These are phyloP conservation scores for Dryobota labecula DNA, from an alignment of 2,888 invertebrate species.

Conservation along the genomic window DNA sequence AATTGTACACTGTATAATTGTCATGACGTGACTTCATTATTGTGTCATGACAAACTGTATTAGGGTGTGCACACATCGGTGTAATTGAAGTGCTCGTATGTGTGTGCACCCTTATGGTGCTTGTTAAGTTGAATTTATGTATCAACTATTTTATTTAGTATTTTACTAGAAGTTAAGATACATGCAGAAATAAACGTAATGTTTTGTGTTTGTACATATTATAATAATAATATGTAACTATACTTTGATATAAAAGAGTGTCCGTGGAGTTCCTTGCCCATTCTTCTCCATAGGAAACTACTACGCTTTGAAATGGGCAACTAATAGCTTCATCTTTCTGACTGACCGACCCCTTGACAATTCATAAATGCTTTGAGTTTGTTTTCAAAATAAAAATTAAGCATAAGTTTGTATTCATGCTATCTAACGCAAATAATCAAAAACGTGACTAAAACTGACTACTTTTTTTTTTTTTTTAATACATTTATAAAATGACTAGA, in stretches of 20 bases:
- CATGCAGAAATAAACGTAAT: slow-evolving; percentile 20
- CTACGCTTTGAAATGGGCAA: too few relatives aligned
- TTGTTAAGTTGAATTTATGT: slow-evolving; percentile 9
- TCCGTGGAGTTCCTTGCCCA: too few relatives aligned
- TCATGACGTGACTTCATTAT: slow-evolving; percentile 23
- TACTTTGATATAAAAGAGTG: too few relatives aligned
- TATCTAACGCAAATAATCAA: background rate
- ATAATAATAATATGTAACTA: too few relatives aligned
- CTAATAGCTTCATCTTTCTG: too few relatives aligned
- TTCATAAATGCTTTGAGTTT: too few relatives aligned
- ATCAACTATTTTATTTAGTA: slow-evolving; percentile 11
- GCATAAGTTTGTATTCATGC: background rate
- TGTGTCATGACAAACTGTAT: slow-evolving; percentile 13
- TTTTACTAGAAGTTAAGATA: slow-evolving; percentile 4
- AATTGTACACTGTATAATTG: slow-evolving; percentile 14
- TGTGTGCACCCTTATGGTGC: slow-evolving; percentile 30
- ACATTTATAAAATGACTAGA: too few relatives aligned
- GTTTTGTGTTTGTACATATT: too few relatives aligned
- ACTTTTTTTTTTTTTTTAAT: too few relatives aligned
- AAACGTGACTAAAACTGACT: too few relatives aligned
- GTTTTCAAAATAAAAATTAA: background rate
- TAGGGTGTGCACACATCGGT: slow-evolving; percentile 13
- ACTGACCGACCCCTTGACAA: too few relatives aligned
- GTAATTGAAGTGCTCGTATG: background rate
- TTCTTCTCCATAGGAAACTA: too few relatives aligned